Base-by-base conservation (phyloP, 2,113 vertebrate genomes). In the Canis aureus region DNA sequence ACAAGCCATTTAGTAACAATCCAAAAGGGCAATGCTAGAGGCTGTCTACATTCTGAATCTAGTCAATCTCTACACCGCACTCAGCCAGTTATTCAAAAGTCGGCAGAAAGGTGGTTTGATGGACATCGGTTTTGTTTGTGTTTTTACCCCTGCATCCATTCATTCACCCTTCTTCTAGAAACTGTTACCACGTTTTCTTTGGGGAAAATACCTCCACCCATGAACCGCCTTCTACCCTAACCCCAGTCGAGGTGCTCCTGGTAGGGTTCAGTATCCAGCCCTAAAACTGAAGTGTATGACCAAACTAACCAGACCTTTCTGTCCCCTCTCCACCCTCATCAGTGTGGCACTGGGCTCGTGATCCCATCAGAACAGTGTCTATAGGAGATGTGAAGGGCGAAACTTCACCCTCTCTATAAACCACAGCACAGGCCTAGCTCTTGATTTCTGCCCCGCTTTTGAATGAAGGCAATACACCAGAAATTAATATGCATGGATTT, bases 401-500 rank as follows among this genome's bases (percentile, higher is more conserved):
- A 60, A 19, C 67, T 94, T 84, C 23, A 62, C 0, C 67, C 11
- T 2, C 66, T 97, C 38, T 17, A 13, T 53, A 85, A 89, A 0
- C 82, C 49, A 62, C 82, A 85, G 86, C 38, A 60, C 19, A 92
- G 92, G 57, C 20, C 78, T 11, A 29, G 23, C 76, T 89, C 83
- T 83, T 95, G 69, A 32, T 90, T 95, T 89, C 53, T 32, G 35
- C 27, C 43, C 43, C 81, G 89, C 69, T 87, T 92, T 94, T 92
- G 62, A 93, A 85, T 71, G 11, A 94, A 96, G 57, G 85, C 71
- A 95, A 60, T 51, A 78, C 94, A 82, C 76, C 78, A 73, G 91
- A 89, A 96, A 89, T 97, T 93, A 85, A 93, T 71, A 89, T 27
- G n/a, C 76, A 76, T 23, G 62, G 55, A 53, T 82, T 85, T 96